phyloP scores from a whole-genome alignment of 2,888 invertebrate species.

The Caenorhabditis sinica region DNA sequence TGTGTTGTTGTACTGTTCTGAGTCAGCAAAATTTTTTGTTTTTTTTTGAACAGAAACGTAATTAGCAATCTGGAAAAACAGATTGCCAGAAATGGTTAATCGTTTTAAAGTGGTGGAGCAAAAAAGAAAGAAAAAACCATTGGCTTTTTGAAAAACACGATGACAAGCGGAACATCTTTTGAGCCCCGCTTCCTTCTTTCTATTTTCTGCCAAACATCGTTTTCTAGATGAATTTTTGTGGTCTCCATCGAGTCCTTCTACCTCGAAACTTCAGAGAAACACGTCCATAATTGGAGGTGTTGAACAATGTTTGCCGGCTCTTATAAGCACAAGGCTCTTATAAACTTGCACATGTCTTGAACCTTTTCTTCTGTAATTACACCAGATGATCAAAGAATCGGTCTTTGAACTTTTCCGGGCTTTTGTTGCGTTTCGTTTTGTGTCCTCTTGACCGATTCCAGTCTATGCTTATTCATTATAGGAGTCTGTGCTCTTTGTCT shows the following conservation, averaged over 20 bases:
- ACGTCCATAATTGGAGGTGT: slow-evolving; percentile 48
- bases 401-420: slow-evolving; percentile 63
- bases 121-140: not conserved
- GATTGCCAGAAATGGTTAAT: slow-evolving; percentile 9
- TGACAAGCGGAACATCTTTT: slow-evolving; percentile 24
- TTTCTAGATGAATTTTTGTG: not conserved
- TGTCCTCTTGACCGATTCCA: slow-evolving; percentile 19
- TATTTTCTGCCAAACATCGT: not conserved
- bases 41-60: not conserved
- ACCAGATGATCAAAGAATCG: slow-evolving; percentile 59
- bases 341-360: slow-evolving; percentile 18
- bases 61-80: slow-evolving; percentile 7
- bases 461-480: slow-evolving; percentile 23
- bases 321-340: slow-evolving; percentile 12
- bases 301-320: slow-evolving; percentile 39
- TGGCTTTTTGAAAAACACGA: slow-evolving; percentile 11
- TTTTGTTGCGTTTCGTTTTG: slow-evolving; percentile 19
- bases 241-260: not conserved
- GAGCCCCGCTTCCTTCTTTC: slow-evolving; percentile 2
- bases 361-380: slow-evolving; percentile 46
- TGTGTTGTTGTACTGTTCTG: not conserved
- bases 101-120: not conserved
- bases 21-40: not conserved
- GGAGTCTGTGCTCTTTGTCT: slow-evolving; percentile 34
- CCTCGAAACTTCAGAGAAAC: slow-evolving; percentile 10